Evolutionary conservation across 2,888 invertebrate species (phyloP).

Genomic region (Agrilus biguttatus): DNA sequence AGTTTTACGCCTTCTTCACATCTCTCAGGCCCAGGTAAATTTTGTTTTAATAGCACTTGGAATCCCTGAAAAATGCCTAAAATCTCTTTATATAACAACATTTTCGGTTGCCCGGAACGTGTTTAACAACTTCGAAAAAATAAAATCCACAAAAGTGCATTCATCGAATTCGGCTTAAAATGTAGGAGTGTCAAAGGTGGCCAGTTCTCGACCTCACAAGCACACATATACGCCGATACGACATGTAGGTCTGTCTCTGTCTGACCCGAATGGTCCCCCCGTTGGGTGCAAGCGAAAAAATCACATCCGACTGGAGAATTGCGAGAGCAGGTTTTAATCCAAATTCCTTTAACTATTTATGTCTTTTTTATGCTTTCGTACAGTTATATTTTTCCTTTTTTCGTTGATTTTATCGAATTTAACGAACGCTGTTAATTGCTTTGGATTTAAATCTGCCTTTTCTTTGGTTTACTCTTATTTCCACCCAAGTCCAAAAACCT

Average conservation of each 20-base stretch:
- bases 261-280: not conserved
- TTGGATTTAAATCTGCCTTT: conserved; percentile 6
- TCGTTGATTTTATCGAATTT: conserved; percentile 12
- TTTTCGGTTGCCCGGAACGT: conserved; percentile 10
- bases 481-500: not conserved
- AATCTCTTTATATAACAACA: conserved; percentile 6
- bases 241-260: conserved; percentile 1
- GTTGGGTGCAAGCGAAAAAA: too few relatives aligned
- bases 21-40: too few relatives aligned
- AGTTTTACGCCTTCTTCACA: too few relatives aligned
- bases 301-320: not conserved
- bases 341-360: conserved; percentile 14
- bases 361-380: conserved; percentile 14
- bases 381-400: conserved; percentile 11
- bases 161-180: conserved; percentile 14
- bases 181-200: conserved; percentile 13
- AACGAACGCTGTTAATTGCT: conserved; percentile 10
- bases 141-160: conserved; percentile 11
- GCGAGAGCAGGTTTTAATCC: conserved; percentile 10
- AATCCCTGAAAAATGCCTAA: conserved; percentile 8
- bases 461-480: not conserved
- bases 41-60: not conserved
- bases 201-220: conserved; percentile 2
- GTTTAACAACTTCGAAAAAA: conserved; percentile 12
- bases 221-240: not conserved